Conservation (phyloP, 2,888 invertebrate genomes). For the Elmis aenea region DNA sequence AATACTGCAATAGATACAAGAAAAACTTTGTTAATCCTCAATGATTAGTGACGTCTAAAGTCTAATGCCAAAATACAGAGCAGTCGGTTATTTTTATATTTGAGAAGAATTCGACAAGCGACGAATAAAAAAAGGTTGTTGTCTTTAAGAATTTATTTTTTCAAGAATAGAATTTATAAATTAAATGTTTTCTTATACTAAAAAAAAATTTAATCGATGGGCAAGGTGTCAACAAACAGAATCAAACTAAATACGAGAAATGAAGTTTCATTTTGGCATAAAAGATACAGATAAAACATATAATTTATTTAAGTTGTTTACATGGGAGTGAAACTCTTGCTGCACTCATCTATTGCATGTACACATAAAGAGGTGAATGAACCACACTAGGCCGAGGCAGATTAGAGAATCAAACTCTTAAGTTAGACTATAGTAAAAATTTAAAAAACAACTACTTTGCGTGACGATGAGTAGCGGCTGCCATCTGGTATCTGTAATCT, state of each 20-base stretch:
- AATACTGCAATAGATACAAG: too few relatives aligned
- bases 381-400: conserved; percentile 36
- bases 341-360: conserved; percentile 36
- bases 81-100: too few relatives aligned
- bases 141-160: too few relatives aligned
- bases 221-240: conserved; percentile 34
- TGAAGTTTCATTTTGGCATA: conserved; percentile 22
- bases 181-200: conserved; percentile 38
- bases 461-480: conserved; percentile 29
- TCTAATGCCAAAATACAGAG: too few relatives aligned
- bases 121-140: too few relatives aligned
- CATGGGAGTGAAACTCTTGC: conserved; percentile 21
- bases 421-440: conserved; percentile 32
- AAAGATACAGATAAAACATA: conserved; percentile 25
- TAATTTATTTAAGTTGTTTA: background rate
- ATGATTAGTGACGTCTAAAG: too few relatives aligned
- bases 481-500: conserved; percentile 31
- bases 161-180: conserved; percentile 43
- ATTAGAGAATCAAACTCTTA: conserved; percentile 28
- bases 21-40: too few relatives aligned
- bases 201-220: conserved; percentile 34
- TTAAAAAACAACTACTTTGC: conserved; percentile 34
- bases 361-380: conserved; percentile 33
- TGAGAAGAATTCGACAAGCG: too few relatives aligned
- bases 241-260: conserved; percentile 25